A percentile compares a stretch with the other conserved stretches of the same genome.
Conservation (phyloP, 2,797 vertebrate species). For the Helarctos malayanus region DNA sequence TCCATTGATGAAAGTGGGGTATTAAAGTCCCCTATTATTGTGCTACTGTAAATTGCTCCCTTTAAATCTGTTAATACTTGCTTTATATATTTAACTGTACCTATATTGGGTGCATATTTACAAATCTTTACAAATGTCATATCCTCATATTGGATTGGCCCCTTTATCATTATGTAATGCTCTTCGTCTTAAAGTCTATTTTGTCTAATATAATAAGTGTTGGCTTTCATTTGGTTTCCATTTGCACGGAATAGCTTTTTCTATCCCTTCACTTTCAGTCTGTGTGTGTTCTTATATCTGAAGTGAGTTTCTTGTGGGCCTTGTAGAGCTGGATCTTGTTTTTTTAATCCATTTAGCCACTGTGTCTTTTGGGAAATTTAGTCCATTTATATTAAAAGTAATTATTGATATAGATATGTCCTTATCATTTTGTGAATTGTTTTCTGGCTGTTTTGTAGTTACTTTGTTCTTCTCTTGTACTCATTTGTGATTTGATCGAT, state of each 20-base stretch:
- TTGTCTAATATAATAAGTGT: not conserved
- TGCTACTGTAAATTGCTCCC: not conserved
- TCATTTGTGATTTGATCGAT: constrained; percentile 20
- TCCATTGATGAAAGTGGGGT: not conserved
- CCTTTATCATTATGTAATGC: not conserved
- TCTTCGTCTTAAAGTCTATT: not conserved
- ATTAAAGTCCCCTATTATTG: not conserved
- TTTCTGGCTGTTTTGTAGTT: not conserved
- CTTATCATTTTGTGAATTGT: not conserved
- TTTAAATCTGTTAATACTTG: not conserved
- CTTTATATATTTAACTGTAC: not conserved
- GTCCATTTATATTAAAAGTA: not conserved
- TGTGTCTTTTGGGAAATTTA: not conserved
- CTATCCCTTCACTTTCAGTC: not conserved
- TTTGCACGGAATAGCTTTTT: not conserved
- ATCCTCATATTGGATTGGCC: not conserved
- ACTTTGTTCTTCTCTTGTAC: not conserved
- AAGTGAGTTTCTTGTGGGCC: not conserved
- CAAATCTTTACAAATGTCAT: not conserved
- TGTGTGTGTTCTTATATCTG: not conserved
- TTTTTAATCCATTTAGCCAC: not conserved
- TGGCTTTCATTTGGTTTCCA: not conserved
- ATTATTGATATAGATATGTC: not conserved
- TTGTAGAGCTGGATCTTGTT: not conserved
- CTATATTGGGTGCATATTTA: not conserved